Conservation (phyloP, 2,888 invertebrate genomes). For the Drosophila setosimentum region DNA sequence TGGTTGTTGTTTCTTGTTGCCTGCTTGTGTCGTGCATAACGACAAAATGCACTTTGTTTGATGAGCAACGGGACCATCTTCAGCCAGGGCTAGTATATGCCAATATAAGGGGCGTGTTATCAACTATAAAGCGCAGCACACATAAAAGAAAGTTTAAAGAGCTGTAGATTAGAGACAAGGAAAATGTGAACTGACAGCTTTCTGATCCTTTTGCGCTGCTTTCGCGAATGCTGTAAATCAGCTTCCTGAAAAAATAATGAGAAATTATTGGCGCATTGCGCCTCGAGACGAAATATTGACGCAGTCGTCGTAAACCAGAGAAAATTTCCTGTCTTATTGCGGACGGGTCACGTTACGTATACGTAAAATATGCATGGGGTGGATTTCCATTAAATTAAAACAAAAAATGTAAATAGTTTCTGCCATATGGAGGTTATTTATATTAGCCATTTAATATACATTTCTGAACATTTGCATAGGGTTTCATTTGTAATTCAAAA, state of each 20-base stretch:
- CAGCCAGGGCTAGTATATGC: constrained; percentile 9
- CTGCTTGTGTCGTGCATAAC: constrained; percentile 34
- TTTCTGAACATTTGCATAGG: not conserved
- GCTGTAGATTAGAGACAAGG: not conserved
- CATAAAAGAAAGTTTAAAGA: constrained; percentile 22
- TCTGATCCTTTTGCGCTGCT: constrained; percentile 7
- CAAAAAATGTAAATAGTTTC: not conserved
- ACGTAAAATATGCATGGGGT: not conserved
- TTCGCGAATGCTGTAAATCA: constrained; percentile 41
- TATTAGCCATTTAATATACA: not conserved
- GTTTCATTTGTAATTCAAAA: constrained; percentile 16
- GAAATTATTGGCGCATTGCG: constrained; percentile 61
- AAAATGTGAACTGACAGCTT: constrained; percentile 38
- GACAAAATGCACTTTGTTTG: constrained; percentile 64
- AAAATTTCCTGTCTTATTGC: not conserved
- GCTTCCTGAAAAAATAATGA: constrained; percentile 58
- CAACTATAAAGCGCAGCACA: constrained; percentile 6
- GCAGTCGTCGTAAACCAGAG: not conserved
- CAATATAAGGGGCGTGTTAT: constrained; percentile 31
- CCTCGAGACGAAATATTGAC: constrained; percentile 12
- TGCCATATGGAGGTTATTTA: not conserved
- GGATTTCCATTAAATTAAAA: not conserved
- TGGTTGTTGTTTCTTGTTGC: constrained; percentile 18
- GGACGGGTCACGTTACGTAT: constrained; percentile 14
- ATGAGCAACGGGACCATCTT: constrained; percentile 45